Conservation (phyloP, 2,797 vertebrate genomes). For the Coreius guichenoti region DNA sequence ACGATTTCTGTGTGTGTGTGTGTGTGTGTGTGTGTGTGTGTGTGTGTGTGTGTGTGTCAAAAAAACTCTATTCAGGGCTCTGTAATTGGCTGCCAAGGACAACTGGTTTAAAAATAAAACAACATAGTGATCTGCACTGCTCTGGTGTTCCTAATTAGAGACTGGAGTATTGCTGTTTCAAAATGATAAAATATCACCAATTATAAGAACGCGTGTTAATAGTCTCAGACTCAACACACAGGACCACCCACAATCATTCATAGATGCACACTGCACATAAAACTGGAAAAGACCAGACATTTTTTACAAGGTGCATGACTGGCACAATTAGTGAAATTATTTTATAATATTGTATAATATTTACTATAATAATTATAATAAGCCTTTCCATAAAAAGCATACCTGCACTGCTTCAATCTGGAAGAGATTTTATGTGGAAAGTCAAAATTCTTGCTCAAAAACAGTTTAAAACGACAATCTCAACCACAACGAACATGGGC, state of each 20-base stretch:
- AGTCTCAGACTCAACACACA: neutral
- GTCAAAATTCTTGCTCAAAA: neutral
- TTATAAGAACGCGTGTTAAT: neutral
- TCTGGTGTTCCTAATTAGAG: conserved; percentile 32
- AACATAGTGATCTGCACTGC: conserved; percentile 10
- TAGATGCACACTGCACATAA: neutral
- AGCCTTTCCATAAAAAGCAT: neutral
- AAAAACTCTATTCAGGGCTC: conserved; percentile 7
- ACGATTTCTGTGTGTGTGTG: conserved; percentile 59
- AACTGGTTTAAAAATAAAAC: conserved; percentile 27
- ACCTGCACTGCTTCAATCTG: neutral
- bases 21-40: conserved; percentile 35
- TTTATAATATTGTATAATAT: neutral
- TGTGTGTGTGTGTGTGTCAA: conserved; percentile 17
- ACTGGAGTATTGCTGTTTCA: conserved; percentile 12
- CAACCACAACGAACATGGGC: neutral
- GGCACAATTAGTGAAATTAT: neutral
- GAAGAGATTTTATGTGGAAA: neutral
- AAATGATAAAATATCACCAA: conserved; percentile 18
- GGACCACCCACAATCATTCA: conserved; percentile 14
- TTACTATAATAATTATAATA: neutral
- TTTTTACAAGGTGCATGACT: neutral
- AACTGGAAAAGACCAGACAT: neutral
- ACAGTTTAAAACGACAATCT: neutral
- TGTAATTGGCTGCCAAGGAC: conserved; percentile 31